Percentiles rank a stretch among this genome's conserved stretches.
Evolutionary conservation across 2,797 vertebrate species (phyloP).

Genomic region (Hoplostethus atlanticus): DNA sequence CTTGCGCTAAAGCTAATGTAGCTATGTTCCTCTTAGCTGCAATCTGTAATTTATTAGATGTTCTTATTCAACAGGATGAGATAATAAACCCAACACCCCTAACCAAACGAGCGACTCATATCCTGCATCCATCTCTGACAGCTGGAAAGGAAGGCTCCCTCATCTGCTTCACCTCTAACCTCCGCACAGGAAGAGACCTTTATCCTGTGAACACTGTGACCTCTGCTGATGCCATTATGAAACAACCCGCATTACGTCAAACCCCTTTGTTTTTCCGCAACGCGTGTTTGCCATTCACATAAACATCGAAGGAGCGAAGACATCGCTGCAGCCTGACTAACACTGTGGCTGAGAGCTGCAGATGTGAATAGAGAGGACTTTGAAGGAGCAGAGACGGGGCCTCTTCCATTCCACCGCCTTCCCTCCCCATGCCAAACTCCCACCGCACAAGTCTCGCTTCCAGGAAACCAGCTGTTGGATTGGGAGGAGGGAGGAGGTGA

Average conservation of each 20-base stretch:
- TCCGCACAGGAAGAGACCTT: conserved; percentile 38
- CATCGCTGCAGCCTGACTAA: conserved; percentile 48
- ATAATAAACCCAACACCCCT: conserved; percentile 34
- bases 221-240: conserved; percentile 53
- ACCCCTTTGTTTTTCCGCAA: conserved; percentile 27
- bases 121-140: conserved; percentile 53
- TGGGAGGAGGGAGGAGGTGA: conserved; percentile 75
- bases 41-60: neutral
- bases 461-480: conserved; percentile 86
- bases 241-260: conserved; percentile 56
- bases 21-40: too few species aligned
- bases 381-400: conserved; percentile 58
- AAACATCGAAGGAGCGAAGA: conserved; percentile 42
- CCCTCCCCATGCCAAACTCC: conserved; percentile 52
- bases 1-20: too few species aligned
- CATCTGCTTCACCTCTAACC: conserved; percentile 55
- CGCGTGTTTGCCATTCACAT: conserved; percentile 36
- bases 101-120: conserved; percentile 24
- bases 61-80: conserved; percentile 14
- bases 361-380: conserved; percentile 67
- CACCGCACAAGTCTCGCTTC: conserved; percentile 72
- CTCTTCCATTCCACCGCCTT: conserved; percentile 48
- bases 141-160: conserved; percentile 41
- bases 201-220: conserved; percentile 52
- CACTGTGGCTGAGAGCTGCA: conserved; percentile 41